Conservation (phyloP, 2,113 vertebrate genomes). For the Pteronura brasiliensis region DNA sequence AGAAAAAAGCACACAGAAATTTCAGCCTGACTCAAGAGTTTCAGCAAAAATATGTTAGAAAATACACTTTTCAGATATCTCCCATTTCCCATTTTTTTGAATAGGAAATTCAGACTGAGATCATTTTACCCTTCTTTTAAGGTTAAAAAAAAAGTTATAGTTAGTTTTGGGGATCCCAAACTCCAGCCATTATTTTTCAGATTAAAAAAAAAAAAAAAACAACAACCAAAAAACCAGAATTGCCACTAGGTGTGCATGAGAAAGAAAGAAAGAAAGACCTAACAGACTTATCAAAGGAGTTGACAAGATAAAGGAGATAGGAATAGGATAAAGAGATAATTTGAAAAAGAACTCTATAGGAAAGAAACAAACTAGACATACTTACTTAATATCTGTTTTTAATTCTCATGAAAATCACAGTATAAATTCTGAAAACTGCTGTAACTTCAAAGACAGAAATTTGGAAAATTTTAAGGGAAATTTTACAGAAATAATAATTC, state of each 20-base stretch:
- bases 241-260: background rate
- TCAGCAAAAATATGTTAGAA: background rate
- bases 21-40: background rate
- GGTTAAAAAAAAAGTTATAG: background rate
- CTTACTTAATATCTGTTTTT: background rate
- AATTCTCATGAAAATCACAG: background rate
- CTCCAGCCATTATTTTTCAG: background rate
- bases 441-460: background rate
- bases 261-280: background rate
- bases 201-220: background rate
- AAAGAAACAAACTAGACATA: background rate
- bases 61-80: background rate
- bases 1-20: background rate
- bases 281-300: background rate
- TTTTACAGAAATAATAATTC: background rate
- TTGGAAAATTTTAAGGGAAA: background rate
- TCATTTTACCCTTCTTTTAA: background rate
- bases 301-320: background rate
- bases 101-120: background rate
- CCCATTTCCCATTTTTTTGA: background rate
- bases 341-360: background rate
- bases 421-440: background rate
- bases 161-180: background rate
- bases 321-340: background rate
- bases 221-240: background rate